Evolutionary conservation across 2,888 invertebrate genomes (phyloP), one percentile per base, ranked within the genome.

Genomic region (Oligia strigilis): DNA sequence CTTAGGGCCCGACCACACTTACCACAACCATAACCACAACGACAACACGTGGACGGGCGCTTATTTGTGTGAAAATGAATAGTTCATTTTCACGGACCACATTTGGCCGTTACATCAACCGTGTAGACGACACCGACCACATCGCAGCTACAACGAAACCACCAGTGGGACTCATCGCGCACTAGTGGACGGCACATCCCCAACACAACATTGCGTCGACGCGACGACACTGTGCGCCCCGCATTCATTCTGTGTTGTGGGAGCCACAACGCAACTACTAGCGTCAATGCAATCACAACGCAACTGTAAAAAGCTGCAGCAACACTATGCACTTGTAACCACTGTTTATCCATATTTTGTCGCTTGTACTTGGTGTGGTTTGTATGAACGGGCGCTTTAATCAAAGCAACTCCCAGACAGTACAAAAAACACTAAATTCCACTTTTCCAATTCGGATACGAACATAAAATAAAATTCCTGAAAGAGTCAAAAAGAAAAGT

Each of bases 381-480:
- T 1, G 17, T 36, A 3, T 64, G 3, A 9, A 36, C 4, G 19
- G 64, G 4, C 64, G 9, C 17, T 64, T 49, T 43, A 64, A 52
- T 64, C n/a, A 69, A 46, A 46, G 60, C 23, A 81, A 66, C 65
- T 60, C 23, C 60, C 55, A 64, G 17, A 58, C 52, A 29, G 67
- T 62, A 69, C 29, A 69, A 64, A 66, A 75, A 65, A 13, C 1
- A 66, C 13, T 11, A 64, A 70, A 73, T 52, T 66, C 40, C 49
- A 49, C 40, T 46, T 70, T 78, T 69, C 67, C 75, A 78, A 80
- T 67, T 78, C 73, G 19, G 77, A 72, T 71, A 69, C 62, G 65
- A 43, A 73, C 67, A 73, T 73, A 69, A 88, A 89, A 88, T 84
- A 83, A 89, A 78, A 81, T 73, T 77, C 46, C 78, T 81, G 69